These are phyloP conservation scores for Falco naumanni DNA, from an alignment of 2,797 vertebrate species.

Conservation along the genomic window DNA sequence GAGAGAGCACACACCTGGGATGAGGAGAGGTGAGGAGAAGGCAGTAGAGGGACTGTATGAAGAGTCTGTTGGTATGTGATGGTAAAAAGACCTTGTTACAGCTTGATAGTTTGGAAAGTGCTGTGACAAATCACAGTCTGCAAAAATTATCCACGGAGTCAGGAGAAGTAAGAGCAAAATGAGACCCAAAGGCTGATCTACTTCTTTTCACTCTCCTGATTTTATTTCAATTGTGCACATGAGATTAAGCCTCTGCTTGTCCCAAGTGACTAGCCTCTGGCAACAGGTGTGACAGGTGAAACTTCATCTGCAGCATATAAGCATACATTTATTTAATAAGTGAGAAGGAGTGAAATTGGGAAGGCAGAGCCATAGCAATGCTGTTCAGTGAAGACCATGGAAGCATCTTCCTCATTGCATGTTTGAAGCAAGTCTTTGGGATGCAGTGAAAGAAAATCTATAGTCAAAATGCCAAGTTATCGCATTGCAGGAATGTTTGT, in stretches of 20 bases:
- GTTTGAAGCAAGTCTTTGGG: not conserved
- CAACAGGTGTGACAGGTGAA: not conserved
- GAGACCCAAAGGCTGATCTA: not conserved
- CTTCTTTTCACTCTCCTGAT: not conserved
- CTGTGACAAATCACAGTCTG: not conserved
- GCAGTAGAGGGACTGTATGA: too few species aligned
- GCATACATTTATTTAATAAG: not conserved
- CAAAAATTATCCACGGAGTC: not conserved
- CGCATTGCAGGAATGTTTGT: not conserved
- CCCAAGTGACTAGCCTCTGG: not conserved
- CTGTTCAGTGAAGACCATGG: not conserved
- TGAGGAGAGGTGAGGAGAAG: too few species aligned
- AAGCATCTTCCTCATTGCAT: fast-evolving
- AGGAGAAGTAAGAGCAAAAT: not conserved
- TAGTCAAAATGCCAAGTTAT: not conserved
- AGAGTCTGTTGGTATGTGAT: too few species aligned
- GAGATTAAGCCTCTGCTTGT: not conserved
- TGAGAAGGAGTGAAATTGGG: not conserved
- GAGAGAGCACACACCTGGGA: too few species aligned
- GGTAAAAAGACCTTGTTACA: too few species aligned
- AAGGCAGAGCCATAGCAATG: not conserved
- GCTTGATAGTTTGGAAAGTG: too few species aligned
- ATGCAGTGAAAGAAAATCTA: not conserved
- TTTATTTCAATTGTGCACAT: not conserved
- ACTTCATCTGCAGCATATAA: not conserved